phyloP scores from a whole-genome alignment of 2,797 vertebrate species.

The Hydrocynus forskahlii region DNA sequence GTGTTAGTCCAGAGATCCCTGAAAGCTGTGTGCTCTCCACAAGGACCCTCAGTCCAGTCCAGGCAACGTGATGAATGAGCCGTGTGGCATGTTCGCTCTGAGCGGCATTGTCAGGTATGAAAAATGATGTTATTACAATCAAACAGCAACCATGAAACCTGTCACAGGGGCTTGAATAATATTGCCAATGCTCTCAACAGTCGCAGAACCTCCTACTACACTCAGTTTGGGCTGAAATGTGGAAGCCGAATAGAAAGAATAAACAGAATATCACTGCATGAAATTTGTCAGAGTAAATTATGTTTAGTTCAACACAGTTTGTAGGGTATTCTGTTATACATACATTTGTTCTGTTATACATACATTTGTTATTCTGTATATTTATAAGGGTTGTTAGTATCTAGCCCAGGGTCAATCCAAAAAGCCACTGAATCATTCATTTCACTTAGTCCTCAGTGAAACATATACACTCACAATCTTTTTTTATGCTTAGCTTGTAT shows the following conservation, averaged over 20 bases:
- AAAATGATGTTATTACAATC: constrained; percentile 59
- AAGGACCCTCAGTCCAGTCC: constrained; percentile 28
- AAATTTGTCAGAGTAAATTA: background rate
- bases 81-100: constrained; percentile 44
- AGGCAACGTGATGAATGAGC: constrained; percentile 52
- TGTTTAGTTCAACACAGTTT: no score
- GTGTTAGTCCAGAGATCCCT: constrained; percentile 23
- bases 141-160: constrained; percentile 54
- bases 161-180: constrained; percentile 54
- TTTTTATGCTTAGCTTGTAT: no score
- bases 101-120: constrained; percentile 56
- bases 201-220: constrained; percentile 12
- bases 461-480: no score
- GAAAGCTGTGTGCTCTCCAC: background rate
- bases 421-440: no score
- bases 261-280: background rate
- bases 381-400: no score
- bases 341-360: no score
- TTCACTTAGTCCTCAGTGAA: no score
- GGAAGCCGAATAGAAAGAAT: no score
- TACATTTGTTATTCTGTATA: no score
- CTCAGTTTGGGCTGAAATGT: constrained; percentile 17
- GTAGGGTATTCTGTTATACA: background rate
- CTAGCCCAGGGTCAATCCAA: no score
- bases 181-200: constrained; percentile 28